Conservation (phyloP, 1,140 invertebrate genomes). For the Brachystomella parvula region DNA sequence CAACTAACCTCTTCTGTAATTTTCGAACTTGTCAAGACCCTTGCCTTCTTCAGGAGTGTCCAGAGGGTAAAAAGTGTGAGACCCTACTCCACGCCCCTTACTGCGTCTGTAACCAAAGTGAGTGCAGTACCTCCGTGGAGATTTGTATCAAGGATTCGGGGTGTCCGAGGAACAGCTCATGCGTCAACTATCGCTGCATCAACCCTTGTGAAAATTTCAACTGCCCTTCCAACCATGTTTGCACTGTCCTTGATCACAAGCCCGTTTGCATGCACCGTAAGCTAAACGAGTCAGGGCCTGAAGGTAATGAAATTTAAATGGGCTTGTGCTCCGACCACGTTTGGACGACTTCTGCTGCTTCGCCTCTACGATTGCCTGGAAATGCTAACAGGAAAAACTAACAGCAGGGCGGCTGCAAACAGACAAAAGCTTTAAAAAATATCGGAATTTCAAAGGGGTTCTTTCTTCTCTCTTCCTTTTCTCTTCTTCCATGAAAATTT, state of each 20-base stretch:
- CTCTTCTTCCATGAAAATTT: too few relatives aligned
- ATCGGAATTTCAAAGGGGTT: too few relatives aligned
- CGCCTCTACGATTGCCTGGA: too few relatives aligned
- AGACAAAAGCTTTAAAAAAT: too few relatives aligned
- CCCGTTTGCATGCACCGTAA: conserved; percentile 40
- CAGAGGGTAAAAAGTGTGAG: conserved; percentile 70
- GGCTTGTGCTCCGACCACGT: too few relatives aligned
- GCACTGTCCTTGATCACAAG: conserved; percentile 39
- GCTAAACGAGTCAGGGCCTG: not conserved
- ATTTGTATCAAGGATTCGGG: conserved; percentile 72
- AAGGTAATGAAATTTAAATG: too few relatives aligned
- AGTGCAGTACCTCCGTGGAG: conserved; percentile 73
- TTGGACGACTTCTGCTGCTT: too few relatives aligned
- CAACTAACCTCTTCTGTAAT: conserved; percentile 67
- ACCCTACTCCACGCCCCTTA: conserved; percentile 74
- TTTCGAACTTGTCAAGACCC: conserved; percentile 73
- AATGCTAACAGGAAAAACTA: too few relatives aligned
- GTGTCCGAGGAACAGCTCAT: conserved; percentile 61
- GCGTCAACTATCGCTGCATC: conserved; percentile 62
- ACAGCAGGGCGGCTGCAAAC: too few relatives aligned
- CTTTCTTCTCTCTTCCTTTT: too few relatives aligned
- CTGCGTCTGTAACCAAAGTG: conserved; percentile 69
- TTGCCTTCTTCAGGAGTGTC: conserved; percentile 61
- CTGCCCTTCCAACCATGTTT: conserved; percentile 33
- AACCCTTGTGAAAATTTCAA: conserved; percentile 58